Conservation (phyloP, 2,888 invertebrate species). For the Drosophila atripex region DNA sequence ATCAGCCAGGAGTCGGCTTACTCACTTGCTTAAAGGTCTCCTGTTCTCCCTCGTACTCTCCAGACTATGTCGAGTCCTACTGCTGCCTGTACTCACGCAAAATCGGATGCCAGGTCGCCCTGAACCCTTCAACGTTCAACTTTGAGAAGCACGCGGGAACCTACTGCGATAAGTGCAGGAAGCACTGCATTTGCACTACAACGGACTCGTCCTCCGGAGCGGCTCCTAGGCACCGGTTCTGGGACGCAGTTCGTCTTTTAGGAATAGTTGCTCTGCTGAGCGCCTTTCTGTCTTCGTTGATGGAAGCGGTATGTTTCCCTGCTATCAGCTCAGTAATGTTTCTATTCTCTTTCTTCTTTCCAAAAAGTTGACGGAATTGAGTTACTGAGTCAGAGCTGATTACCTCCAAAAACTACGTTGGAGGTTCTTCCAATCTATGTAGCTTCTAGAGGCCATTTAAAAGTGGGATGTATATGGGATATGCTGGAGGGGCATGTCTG, state of each 20-base stretch:
- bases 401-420: slow-evolving; percentile 5
- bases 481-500: no score
- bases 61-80: slow-evolving; percentile 15
- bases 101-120: slow-evolving; percentile 37
- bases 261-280: slow-evolving; percentile 9
- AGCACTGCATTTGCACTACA: slow-evolving; percentile 8
- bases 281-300: not conserved
- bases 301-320: not conserved
- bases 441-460: not conserved
- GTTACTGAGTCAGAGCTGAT: not conserved
- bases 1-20: no score
- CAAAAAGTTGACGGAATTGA: not conserved
- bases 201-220: not conserved
- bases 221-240: not conserved
- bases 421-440: slow-evolving; percentile 16
- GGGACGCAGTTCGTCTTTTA: slow-evolving; percentile 10
- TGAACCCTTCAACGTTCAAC: not conserved
- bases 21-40: no score
- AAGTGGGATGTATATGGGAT: not conserved
- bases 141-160: not conserved
- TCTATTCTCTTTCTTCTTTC: no score
- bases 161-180: slow-evolving; percentile 29
- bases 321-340: no score
- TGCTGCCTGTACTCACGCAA: slow-evolving; percentile 52
- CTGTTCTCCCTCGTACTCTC: not conserved